Evolutionary conservation across 2,113 vertebrate genomes (phyloP).

Genomic region (Petroica traversi): DNA sequence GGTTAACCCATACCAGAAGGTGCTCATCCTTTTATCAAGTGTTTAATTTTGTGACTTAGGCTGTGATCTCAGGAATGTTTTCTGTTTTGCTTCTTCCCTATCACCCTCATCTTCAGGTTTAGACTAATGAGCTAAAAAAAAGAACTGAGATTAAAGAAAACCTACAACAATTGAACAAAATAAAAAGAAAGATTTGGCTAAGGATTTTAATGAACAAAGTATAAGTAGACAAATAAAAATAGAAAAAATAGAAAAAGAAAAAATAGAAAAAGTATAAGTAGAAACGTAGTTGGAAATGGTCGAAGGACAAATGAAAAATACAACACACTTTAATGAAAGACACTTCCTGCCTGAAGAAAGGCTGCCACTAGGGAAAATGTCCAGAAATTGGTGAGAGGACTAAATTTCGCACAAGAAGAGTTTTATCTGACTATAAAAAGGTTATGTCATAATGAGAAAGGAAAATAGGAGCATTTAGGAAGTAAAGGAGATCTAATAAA

Average conservation of each 20-base stretch:
- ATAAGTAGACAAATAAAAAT: background rate
- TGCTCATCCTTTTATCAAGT: background rate
- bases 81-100: background rate
- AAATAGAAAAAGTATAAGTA: too few species aligned
- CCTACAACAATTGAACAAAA: background rate
- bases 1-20: background rate
- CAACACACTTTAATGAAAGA: background rate
- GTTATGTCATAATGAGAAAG: background rate
- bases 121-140: background rate
- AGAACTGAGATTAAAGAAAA: background rate
- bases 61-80: background rate
- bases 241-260: too few species aligned
- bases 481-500: constrained; percentile 42
- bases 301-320: background rate
- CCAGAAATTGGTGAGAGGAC: background rate
- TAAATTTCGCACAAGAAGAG: background rate
- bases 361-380: background rate
- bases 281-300: background rate
- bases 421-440: background rate
- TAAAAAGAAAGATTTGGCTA: background rate
- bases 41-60: background rate
- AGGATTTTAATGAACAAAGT: background rate
- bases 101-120: background rate
- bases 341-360: background rate
- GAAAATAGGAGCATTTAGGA: constrained; percentile 21